Evolutionary conservation across 2,797 vertebrate genomes (phyloP), one percentile per base, ranked within the genome.

Genomic region (Peromyscus nudipes): DNA sequence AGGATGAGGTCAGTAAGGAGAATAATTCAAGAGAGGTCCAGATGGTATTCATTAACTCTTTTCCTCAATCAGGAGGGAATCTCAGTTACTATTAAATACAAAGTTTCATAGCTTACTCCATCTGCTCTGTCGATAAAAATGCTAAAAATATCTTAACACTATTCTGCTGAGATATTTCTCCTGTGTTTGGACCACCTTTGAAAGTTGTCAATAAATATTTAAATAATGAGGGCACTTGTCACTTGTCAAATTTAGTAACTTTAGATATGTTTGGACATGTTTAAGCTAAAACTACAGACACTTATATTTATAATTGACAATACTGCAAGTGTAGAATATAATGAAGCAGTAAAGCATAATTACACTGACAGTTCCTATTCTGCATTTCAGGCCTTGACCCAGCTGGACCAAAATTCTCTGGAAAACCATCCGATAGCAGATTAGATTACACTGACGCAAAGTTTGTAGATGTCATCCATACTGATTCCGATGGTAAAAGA

Each of bases 401-500:
- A 11, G 99, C 99, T 0, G 99, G 99, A 6, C 99, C 99, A 34
- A 99, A 98, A 3, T 99, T 99, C 98, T 99, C 98, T 89, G 96
- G 98, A 37, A 98, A 98, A 40, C 97, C 98, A 0, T 98, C 98
- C 0, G 98, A 99, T 29, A 92, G 97, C 67, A 99, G 99, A 89
- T 98, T 99, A 97, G 99, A 99, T 98, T 98, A 98, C 0, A 98
- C 98, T 0, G 99, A 99, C 94, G 99, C 99, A 52, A 98, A 99
- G 94, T 99, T 99, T 98, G 99, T 99, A 89, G 99, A 99, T 94
- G 99, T 99, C 0, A 99, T 99, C 71, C 99, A 99, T 98, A 99
- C 99, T 11, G 99, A 99, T 98, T 98, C 96, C 97, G 98, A 99
- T 98, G 99, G 99, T 99, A 99, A 99, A 34, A 85, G 73, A 10